Conservation (phyloP, 2,888 invertebrate genomes). For the Cephus nigrinus region DNA sequence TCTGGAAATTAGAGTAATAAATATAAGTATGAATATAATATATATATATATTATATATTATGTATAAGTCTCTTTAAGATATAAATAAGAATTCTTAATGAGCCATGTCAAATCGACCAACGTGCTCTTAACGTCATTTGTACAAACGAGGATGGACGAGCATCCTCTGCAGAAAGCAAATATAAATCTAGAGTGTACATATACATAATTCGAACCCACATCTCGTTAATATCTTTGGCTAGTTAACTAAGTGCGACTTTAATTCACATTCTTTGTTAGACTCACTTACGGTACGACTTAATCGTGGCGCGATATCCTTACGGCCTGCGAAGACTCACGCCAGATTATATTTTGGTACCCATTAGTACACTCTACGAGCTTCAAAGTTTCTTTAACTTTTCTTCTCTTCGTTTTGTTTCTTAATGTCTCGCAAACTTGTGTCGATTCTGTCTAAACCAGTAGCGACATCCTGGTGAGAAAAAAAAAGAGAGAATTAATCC, state of each 20-base stretch:
- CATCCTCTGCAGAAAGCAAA: background rate
- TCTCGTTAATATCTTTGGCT: conserved; percentile 54
- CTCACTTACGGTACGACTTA: conserved; percentile 29
- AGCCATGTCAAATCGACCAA: conserved; percentile 18
- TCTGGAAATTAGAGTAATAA: conserved; percentile 45
- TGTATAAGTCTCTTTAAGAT: conserved; percentile 37
- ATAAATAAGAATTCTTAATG: conserved; percentile 41
- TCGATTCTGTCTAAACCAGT: background rate
- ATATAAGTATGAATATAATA: conserved; percentile 39
- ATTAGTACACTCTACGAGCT: background rate
- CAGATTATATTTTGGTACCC: conserved; percentile 14
- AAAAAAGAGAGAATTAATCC: background rate
- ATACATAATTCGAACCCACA: conserved; percentile 1
- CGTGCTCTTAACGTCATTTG: conserved; percentile 35
- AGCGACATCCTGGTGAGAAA: background rate
- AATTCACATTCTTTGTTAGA: conserved; percentile 25
- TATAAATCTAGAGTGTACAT: conserved; percentile 30
- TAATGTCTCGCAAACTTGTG: background rate
- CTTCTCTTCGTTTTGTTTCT: conserved; percentile 18
- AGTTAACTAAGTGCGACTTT: conserved; percentile 37
- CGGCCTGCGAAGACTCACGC: conserved; percentile 22
- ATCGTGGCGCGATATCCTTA: conserved; percentile 20
- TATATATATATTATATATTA: conserved; percentile 31
- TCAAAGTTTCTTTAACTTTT: conserved; percentile 11
- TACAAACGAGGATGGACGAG: conserved; percentile 19